Evolutionary conservation across 2,797 vertebrate species (phyloP).

Genomic region (Parotocinclus haroldoi): DNA sequence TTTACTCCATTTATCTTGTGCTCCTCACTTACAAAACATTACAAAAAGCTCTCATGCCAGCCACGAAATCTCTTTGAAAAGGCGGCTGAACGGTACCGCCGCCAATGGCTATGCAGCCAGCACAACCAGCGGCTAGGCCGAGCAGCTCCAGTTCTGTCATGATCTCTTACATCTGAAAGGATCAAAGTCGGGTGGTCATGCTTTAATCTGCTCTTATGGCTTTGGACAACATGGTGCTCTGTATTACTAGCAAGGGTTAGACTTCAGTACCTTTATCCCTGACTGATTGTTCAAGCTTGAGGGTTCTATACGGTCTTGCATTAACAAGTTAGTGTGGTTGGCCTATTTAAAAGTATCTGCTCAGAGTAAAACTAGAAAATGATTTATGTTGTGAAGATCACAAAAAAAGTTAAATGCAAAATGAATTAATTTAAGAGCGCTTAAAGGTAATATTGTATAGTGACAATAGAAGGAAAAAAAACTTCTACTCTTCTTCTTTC

Average conservation of each 20-base stretch:
- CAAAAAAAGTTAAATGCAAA: no score
- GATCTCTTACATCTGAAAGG: conserved; percentile 42
- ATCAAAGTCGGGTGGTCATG: conserved; percentile 40
- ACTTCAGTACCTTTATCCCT: conserved; percentile 23
- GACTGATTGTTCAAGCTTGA: no score
- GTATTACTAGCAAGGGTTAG: conserved; percentile 18
- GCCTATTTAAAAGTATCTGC: no score
- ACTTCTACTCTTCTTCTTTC: no score
- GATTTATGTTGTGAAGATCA: no score
- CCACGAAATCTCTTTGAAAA: conserved; percentile 35
- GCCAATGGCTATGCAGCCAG: conserved; percentile 11
- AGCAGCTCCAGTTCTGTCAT: conserved; percentile 36
- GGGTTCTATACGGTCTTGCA: no score
- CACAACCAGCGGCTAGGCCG: conserved; percentile 1
- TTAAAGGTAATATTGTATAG: no score
- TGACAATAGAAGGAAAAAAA: no score
- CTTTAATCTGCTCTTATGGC: conserved; percentile 43
- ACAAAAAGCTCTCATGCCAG: conserved; percentile 22
- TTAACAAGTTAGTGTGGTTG: no score
- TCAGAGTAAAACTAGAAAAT: no score
- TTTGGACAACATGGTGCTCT: conserved; percentile 24
- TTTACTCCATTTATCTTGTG: not conserved
- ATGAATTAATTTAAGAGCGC: no score
- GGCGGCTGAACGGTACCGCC: conserved; percentile 11
- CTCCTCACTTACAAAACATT: conserved; percentile 13